Conservation (phyloP, 1,140 invertebrate genomes). For the Macrocentrus cingulum region DNA sequence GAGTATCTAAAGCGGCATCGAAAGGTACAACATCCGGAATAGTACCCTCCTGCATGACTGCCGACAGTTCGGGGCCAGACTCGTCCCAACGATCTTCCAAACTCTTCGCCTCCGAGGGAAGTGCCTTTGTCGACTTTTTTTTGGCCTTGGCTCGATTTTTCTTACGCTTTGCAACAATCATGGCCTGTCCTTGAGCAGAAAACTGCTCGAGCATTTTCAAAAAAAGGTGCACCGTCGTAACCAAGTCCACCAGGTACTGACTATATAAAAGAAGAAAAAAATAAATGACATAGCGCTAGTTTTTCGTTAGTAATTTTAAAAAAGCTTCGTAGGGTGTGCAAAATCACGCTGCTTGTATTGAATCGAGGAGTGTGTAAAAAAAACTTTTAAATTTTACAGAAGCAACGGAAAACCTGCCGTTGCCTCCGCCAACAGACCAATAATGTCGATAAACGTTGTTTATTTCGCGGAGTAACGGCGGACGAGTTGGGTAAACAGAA, state of each 20-base stretch:
- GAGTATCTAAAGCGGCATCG: conserved; percentile 79
- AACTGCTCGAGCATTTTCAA: conserved; percentile 88
- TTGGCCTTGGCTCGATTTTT: conserved; percentile 60
- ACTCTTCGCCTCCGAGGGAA: conserved; percentile 36
- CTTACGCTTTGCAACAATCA: conserved; percentile 73
- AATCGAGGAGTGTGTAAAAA: no score
- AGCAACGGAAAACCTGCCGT: conserved; percentile 38
- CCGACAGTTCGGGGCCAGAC: conserved; percentile 68
- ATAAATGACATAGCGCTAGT: no score
- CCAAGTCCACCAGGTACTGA: conserved; percentile 81
- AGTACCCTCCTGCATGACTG: conserved; percentile 63
- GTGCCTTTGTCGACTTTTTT: conserved; percentile 36
- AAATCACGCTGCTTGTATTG: no score
- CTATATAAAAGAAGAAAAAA: no score
- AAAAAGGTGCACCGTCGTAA: conserved; percentile 89
- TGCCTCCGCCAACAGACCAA: conserved; percentile 25
- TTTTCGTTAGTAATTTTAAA: no score
- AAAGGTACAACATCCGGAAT: conserved; percentile 76
- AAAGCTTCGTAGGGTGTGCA: no score
- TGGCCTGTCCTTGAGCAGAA: conserved; percentile 66
- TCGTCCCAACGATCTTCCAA: conserved; percentile 74
- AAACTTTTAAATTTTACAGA: no score
- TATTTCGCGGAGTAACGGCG: conserved; percentile 38
- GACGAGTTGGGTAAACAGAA: conserved; percentile 20
- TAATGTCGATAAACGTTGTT: conserved; percentile 47